Evolutionary conservation across 2,888 invertebrate species (phyloP).

Genomic region (Nesidiocoris tenuis): DNA sequence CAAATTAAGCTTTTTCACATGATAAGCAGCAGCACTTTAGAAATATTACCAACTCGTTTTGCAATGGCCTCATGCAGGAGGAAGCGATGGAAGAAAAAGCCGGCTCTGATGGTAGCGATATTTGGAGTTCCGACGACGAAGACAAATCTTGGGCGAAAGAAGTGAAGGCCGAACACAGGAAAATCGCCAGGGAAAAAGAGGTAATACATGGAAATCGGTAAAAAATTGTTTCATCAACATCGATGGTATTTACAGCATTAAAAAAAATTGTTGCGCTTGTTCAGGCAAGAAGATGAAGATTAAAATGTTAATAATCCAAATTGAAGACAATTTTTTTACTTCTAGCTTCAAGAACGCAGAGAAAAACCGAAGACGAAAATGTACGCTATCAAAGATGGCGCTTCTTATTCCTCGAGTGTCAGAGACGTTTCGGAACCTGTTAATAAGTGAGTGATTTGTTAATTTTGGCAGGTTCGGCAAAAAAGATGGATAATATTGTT

Average conservation of each 20-base stretch:
- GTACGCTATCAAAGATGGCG: slow-evolving; percentile 63
- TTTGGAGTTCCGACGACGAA: slow-evolving; percentile 73
- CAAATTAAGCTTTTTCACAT: too few relatives aligned
- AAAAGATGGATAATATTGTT: too few relatives aligned
- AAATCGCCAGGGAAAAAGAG: slow-evolving; percentile 56
- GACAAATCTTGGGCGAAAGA: slow-evolving; percentile 69
- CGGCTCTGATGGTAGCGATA: slow-evolving; percentile 53
- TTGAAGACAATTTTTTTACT: slow-evolving; percentile 3
- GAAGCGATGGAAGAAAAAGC: slow-evolving; percentile 53
- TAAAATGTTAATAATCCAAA: too few relatives aligned
- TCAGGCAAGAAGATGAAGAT: too few relatives aligned
- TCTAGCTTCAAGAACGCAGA: slow-evolving; percentile 49
- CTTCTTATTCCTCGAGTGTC: slow-evolving; percentile 58
- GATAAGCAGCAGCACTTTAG: too few relatives aligned
- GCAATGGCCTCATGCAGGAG: slow-evolving; percentile 54
- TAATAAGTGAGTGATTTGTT: background rate
- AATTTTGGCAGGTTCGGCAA: too few relatives aligned
- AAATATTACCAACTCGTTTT: too few relatives aligned
- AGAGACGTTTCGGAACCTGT: slow-evolving; percentile 24
- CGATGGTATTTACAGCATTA: too few relatives aligned
- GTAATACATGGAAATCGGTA: slow-evolving; percentile 49
- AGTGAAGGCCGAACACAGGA: slow-evolving; percentile 72
- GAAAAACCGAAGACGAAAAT: slow-evolving; percentile 58
- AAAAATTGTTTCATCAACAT: background rate
- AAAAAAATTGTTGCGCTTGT: too few relatives aligned